Evolutionary conservation across 2,888 invertebrate species (phyloP), one percentile per base, ranked within the genome.

Genomic region (Drosophila lacicola): DNA sequence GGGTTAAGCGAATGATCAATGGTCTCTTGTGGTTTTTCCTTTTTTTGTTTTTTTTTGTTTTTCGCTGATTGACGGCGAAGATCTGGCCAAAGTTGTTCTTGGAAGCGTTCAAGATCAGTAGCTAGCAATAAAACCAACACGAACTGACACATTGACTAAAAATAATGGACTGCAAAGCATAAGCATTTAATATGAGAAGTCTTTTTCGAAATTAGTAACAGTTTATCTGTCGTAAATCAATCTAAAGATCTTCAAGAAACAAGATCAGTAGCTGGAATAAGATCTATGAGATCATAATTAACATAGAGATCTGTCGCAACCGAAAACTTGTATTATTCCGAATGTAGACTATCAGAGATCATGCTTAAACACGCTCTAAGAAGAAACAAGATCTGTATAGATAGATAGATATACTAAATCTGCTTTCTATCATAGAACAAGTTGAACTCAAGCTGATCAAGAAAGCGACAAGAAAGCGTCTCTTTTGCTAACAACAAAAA

Each of bases 1-100:
- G 74, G 71, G 76, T 65, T 74, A 76, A 39, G 44, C 41, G 50
- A 74, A 61, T 76, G 74, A 70, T 75, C 78, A 61, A 55, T 77
- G 77, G 49, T 51, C 11, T 36, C 19, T 44, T 44, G 50, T 36
- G 19, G 34, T 33, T 53, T 19, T 29, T 49, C 17, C 17, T 17
- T 17, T 17, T 17, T 14, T 47, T 57, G 44, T 14, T 21, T 19
- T 14, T 47, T 57, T 51, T 70, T 19, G 21, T 14, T 36, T 39
- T 34, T 17, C 37, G 13, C 14, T 36, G 34, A n/a, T 37, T 41
- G 34, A 50, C 41, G 58, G 44, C 54, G 44, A 34, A 58, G 51
- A 51, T 50, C 53, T 21, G 33, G 41, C 58, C 10, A 4, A 21
- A 58, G 41, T 37, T 42, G 33, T 75, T 61, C 70, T 17, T 17